Base-by-base conservation (phyloP, 2,888 invertebrate genomes). In the Saturnia japonica region DNA sequence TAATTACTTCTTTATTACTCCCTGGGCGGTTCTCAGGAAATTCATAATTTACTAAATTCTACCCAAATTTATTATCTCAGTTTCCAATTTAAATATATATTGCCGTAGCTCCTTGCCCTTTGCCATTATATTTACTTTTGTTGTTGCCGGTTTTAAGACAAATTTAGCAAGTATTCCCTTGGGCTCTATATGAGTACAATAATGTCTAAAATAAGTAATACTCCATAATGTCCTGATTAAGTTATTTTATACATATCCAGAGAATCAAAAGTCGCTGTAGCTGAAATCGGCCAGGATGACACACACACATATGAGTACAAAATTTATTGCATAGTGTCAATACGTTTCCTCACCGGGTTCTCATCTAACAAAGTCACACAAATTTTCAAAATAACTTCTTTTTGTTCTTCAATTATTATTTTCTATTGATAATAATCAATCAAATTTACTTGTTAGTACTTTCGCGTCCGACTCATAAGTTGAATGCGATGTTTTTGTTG, bases 161-260 rank as follows among this genome's bases (percentile, higher is more conserved):
- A 54, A 54, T 67, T 67, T 54, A 67, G 7, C 67, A 43, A 67
- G n/a, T 70, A 67, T 67, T 70, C 54, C 54, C 42, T 67, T 42
- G 54, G 25, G 66, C 25, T 70, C 70, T 54, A 70, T 70, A 8
- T 54, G 54, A 66, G 51, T n/a, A n/a, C n/a, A n/a, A n/a, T n/a
- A n/a, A n/a, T n/a, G n/a, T n/a, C n/a, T n/a, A n/a, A n/a, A n/a
- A n/a, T n/a, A n/a, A n/a, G n/a, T n/a, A n/a, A n/a, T n/a, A n/a
- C n/a, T n/a, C n/a, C n/a, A n/a, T n/a, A n/a, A n/a, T n/a, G n/a
- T n/a, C n/a, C n/a, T n/a, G n/a, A n/a, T n/a, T n/a, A n/a, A n/a
- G n/a, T n/a, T n/a, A n/a, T n/a, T n/a, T n/a, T n/a, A n/a, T n/a
- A n/a, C n/a, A n/a, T n/a, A n/a, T n/a, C n/a, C n/a, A n/a, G n/a